phyloP scores from a whole-genome alignment of 2,888 invertebrate species.

The Cetonia aurata region DNA sequence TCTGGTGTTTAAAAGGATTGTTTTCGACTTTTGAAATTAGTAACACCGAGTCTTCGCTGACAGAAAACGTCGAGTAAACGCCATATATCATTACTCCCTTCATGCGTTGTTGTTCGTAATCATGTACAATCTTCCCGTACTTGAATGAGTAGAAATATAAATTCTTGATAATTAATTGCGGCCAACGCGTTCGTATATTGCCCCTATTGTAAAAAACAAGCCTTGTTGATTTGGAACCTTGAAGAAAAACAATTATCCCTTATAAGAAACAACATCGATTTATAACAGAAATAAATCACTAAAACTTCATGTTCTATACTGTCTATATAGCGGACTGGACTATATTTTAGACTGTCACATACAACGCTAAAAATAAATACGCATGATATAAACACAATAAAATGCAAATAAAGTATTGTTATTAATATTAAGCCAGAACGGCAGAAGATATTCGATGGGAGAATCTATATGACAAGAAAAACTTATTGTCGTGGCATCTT shows the following conservation, averaged over 20 bases:
- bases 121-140: slow-evolving; percentile 19
- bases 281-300: too few species aligned
- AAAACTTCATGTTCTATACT: too few species aligned
- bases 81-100: slow-evolving; percentile 35
- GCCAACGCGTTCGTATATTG: background rate
- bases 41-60: slow-evolving; percentile 43
- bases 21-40: slow-evolving; percentile 51
- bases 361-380: too few species aligned
- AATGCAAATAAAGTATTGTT: too few species aligned
- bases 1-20: slow-evolving; percentile 47
- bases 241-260: too few species aligned
- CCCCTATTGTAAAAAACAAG: slow-evolving; percentile 12
- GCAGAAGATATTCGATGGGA: too few species aligned
- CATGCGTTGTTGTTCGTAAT: slow-evolving; percentile 2
- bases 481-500: background rate
- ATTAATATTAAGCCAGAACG: too few species aligned
- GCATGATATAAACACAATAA: too few species aligned
- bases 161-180: slow-evolving; percentile 37
- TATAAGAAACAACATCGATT: too few species aligned
- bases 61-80: slow-evolving; percentile 19
- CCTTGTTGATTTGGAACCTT: background rate
- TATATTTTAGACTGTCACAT: too few species aligned
- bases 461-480: too few species aligned
- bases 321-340: too few species aligned
- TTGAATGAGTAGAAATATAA: slow-evolving; percentile 26